Base-by-base conservation (phyloP, 2,888 invertebrate genomes). In the Rhingia campestris region DNA sequence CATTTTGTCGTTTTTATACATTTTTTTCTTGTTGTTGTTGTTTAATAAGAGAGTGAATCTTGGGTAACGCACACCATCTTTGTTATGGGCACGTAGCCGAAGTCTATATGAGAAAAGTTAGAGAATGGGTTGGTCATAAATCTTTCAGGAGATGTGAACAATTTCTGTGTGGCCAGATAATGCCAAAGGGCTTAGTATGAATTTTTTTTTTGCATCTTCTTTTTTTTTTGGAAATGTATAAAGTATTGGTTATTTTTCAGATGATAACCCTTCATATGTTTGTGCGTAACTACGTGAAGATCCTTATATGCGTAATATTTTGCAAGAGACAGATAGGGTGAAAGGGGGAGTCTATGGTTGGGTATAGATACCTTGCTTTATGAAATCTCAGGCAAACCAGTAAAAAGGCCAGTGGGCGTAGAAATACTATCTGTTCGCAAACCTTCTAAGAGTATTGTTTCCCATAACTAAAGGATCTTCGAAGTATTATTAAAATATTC, bases 101-200 rank as follows among this genome's bases (percentile, higher is more conserved):
- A 70, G 7, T 41, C 64, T 81, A 39, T 74, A 63, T 81, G 80
- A 80, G 80, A 58, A 70, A 84, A 30, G 22, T 84, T 22, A 70
- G 80, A 75, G 22, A 84, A 84, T 75, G 80, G 80, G 69, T 74
- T 84, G 84, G 80, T 84, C 84, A 84, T 84, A 84, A 84, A 84
- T 84, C 84, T 84, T 80, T 53, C 47, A 54, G 47, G 41, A 64
- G 74, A 64, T 84, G 80, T 64, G 84, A 84, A 84, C 84, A 84
- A 84, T 84, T 84, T 84, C 64, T 84, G 84, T 80, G 84, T 84
- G 84, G 75, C 84, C 84, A 84, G 84, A 84, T 84, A 84, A 84
- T 84, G 74, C 84, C 41, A 70, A 54, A 70, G 59, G 75, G 84
- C 74, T 84, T 80, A 84, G 84, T 64, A 59, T 59, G 22, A 2